Evolutionary conservation across 2,113 vertebrate genomes (phyloP), one percentile per base, ranked within the genome.

Genomic region (Poeciliopsis retropinna): DNA sequence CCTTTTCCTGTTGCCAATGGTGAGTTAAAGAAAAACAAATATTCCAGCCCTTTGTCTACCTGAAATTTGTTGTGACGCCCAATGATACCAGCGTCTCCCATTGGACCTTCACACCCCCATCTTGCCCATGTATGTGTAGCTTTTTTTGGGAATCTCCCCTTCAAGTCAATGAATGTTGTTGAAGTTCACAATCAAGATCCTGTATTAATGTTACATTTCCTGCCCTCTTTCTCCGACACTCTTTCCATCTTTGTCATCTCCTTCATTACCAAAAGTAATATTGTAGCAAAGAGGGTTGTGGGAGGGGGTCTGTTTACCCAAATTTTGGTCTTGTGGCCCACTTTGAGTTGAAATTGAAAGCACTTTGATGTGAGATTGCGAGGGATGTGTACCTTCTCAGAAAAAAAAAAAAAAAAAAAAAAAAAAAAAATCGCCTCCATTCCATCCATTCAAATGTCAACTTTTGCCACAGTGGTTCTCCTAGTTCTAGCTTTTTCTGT

Each of bases 291-390:
- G 4, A 25, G 62, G 63, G 72, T 76, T 3, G 17, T 57, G 19
- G 51, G 6, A 57, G 72, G 69, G 70, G 74, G 61, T 25, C 57
- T 73, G 7, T 79, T 81, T 69, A 76, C 60, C 75, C 80, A 84
- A 79, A 65, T 77, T 37, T 66, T 80, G 78, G 76, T 89, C 82
- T 19, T 5, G 54, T 82, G 82, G 76, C 85, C 78, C 88, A 75
- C 72, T 82, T 81, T 80, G 81, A 79, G 81, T 88, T 91, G 78
- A 90, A 80, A 68, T 89, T 91, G 90, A 94, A 95, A 93, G 94
- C 94, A 95, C 94, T 95, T 95, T 94, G 93, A 93, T 90, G 81
- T 89, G 88, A 93, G 93, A 92, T 91, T 92, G 90, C 88, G 85
- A 91, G 90, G 94, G 90, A 93, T 92, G 93, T 93, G 83, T 81